Conservation (phyloP, 2,797 vertebrate species). For the Syncerus caffer region DNA sequence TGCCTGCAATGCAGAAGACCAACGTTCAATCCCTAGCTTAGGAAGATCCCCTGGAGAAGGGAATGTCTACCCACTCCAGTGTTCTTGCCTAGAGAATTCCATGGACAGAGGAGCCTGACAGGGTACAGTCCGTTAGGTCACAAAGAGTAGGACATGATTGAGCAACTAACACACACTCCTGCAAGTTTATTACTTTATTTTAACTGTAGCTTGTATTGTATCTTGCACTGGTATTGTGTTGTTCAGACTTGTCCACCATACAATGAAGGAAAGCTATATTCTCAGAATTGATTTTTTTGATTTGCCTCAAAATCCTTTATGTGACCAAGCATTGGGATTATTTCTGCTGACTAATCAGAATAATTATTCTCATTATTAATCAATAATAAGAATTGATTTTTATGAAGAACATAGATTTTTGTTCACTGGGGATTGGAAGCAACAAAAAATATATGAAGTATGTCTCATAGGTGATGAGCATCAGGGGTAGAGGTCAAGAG, state of each 20-base stretch:
- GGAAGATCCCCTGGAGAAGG: background rate
- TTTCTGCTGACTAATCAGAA: background rate
- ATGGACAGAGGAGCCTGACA: background rate
- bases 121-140: background rate
- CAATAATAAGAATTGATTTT: background rate
- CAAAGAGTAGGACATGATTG: rapidly evolving
- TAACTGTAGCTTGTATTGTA: background rate
- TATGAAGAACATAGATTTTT: background rate
- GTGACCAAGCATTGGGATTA: background rate
- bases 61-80: background rate
- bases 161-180: background rate
- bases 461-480: background rate
- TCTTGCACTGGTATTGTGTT: background rate
- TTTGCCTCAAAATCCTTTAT: background rate
- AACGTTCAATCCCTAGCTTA: background rate
- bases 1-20: background rate
- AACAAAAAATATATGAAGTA: background rate
- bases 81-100: background rate
- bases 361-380: background rate
- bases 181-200: background rate
- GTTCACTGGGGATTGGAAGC: background rate
- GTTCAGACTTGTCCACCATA: background rate
- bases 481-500: background rate
- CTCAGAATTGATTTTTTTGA: background rate
- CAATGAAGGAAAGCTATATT: background rate